These are phyloP conservation scores for Echiichthys vipera DNA, from an alignment of 2,797 vertebrate genomes.

Conservation along the genomic window DNA sequence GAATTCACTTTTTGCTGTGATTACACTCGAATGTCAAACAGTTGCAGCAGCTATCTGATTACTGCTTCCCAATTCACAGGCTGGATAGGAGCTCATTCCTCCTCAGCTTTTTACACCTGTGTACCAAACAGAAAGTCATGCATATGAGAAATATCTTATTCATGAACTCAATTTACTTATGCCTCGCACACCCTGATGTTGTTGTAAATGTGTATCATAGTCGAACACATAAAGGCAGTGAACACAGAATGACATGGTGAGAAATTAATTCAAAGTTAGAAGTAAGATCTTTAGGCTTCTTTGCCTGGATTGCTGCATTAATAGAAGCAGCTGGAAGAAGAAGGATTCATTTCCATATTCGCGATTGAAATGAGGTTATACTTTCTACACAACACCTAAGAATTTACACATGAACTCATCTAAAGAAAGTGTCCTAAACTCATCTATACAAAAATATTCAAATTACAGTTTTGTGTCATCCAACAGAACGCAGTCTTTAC, in stretches of 20 bases:
- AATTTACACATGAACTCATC: no score
- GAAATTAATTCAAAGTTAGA: not conserved
- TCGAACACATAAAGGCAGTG: not conserved
- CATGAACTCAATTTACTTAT: not conserved
- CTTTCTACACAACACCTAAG: rapidly evolving
- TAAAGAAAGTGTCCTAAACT: no score
- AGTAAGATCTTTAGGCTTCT: not conserved
- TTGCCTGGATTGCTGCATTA: not conserved
- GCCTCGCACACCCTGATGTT: not conserved
- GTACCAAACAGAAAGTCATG: not conserved
- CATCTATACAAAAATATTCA: no score
- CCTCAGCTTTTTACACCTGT: not conserved
- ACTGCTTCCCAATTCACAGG: not conserved
- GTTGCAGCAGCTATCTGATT: slow-evolving; percentile 35
- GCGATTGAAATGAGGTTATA: not conserved
- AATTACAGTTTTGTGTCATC: no score
- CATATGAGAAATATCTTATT: slow-evolving; percentile 7
- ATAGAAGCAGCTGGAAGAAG: not conserved
- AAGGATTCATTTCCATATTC: not conserved
- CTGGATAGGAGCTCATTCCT: not conserved
- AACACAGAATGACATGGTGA: not conserved
- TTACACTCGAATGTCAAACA: slow-evolving; percentile 53
- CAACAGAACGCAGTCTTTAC: no score
- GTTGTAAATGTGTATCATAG: not conserved
- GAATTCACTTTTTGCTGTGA: slow-evolving; percentile 32